Base-by-base conservation (phyloP, 92 coral and sea anemone species). In the Isaurus tuberculatus region DNA sequence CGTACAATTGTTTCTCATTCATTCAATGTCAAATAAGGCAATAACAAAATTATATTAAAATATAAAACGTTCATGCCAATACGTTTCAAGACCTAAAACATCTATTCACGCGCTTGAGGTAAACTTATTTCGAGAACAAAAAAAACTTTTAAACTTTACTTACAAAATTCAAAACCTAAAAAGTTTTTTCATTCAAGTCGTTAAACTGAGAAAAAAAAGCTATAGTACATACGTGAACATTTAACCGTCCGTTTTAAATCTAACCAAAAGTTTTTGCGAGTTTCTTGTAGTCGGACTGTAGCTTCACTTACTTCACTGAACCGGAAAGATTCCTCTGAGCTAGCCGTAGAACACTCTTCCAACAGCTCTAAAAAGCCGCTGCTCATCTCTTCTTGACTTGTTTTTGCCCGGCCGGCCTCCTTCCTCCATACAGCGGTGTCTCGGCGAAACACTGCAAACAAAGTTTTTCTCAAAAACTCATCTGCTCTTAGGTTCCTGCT, bases 291-390 rank as follows among this genome's bases (percentile, higher is more conserved):
- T 40, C n/a, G 53, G 23, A 22, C 14, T 57, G 17, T 8, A 28
- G 33, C 10, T 23, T 27, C 58, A 77, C 82, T 77, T 65, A 77
- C 82, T 77, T 58, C 82, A 77, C n/a, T 58, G 32, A 34, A 36
- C 28, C 15, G 82, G 25, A 58, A 37, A 19, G 33, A 22, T 60
- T 61, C 82, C 30, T 77, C 23, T 34, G 67, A 25, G 36, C 84
- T 81, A 15, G 83, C 74, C 36, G 86, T 74, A 27, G 89, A 88
- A 79, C 81, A 64, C 33, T 88, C 85, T 36, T 65, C 75, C n/a
- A 79, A 86, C 48, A 84, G 89, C 86, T 84, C 65, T 23, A 37
- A 8, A 55, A 55, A 65, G 64, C 73, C 51, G 46, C 85, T 72
- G 60, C 85, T 84, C 89, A 88, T 84, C 49, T 70, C 83, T 79